These are phyloP conservation scores for Myotis yumanensis DNA, from an alignment of 2,113 vertebrate genomes.

Conservation along the genomic window DNA sequence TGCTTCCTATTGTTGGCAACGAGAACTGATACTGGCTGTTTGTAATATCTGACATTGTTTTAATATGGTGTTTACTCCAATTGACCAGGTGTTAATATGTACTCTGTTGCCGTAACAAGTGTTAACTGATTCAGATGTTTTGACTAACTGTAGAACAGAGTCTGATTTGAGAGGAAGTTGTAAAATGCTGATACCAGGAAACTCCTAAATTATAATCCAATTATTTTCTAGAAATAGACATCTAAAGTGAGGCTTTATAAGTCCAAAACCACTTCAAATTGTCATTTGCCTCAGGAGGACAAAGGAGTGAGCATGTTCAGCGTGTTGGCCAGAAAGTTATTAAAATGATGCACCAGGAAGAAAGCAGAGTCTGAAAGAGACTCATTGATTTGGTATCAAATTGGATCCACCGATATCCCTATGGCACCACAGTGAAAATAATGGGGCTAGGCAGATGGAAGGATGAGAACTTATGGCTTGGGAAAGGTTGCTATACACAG, in stretches of 20 bases:
- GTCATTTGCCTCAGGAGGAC: not conserved
- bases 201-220: not conserved
- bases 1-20: not conserved
- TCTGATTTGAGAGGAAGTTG: not conserved
- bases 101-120: not conserved
- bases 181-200: not conserved
- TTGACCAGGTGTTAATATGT: not conserved
- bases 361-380: not conserved
- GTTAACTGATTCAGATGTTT: not conserved
- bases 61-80: not conserved
- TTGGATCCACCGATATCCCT: not conserved
- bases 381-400: not conserved
- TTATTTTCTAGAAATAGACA: not conserved
- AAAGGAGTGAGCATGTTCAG: not conserved
- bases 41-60: not conserved
- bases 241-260: not conserved
- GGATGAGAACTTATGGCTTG: not conserved
- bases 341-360: not conserved
- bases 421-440: not conserved
- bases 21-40: not conserved
- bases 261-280: not conserved
- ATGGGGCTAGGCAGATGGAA: not conserved
- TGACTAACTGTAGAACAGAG: not conserved
- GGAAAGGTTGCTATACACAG: not conserved
- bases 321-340: not conserved